Base-by-base conservation (phyloP, 1,140 invertebrate genomes). In the Artemia franciscana region DNA sequence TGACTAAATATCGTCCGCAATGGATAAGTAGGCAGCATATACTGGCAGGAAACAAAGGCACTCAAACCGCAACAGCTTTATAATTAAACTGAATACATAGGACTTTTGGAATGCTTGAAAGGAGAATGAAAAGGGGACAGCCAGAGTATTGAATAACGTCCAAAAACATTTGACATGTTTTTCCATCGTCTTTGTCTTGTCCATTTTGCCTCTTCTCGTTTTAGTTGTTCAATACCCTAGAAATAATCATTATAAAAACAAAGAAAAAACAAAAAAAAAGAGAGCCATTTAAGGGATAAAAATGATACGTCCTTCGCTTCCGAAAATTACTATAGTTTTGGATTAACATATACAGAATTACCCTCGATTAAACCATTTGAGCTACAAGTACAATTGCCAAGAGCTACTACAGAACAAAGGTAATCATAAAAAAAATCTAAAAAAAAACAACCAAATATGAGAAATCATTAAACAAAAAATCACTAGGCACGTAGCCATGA, bases 111-210 rank as follows among this genome's bases (percentile, higher is more conserved):
- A 21, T 9, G 26, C 27, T 27, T 60, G 9, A 25, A 80, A 2
- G 88, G 87, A 65, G 82, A 80, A 15, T 86, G 87, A 72, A 96
- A 96, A 0, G 92, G 92, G 5, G 89, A 95, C 69, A 97, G 89
- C 91, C 91, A 96, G 5, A 83, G 80, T 56, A 93, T 72, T 0
- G 87, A 91, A 73, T 96, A 95, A 58, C 88, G 78, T 26, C 92
- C 92, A 75, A 97, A 97, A 1, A 96, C 91, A 3, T 87, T 83
- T 70, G 93, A 88, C 65, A 97, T 84, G 67, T 87, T 93, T 77
- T 91, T 88, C 85, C 91, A 92, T 58, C 85, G 77, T 0, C 88
- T 91, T 67, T 89, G 89, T 66, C 87, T 86, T 18, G 85, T 84
- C 88, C 90, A 93, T 12, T 85, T 76, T 0, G 88, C 87, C 72